phyloP scores from a whole-genome alignment of 2,888 invertebrate species.

The Brachycybe producta region DNA sequence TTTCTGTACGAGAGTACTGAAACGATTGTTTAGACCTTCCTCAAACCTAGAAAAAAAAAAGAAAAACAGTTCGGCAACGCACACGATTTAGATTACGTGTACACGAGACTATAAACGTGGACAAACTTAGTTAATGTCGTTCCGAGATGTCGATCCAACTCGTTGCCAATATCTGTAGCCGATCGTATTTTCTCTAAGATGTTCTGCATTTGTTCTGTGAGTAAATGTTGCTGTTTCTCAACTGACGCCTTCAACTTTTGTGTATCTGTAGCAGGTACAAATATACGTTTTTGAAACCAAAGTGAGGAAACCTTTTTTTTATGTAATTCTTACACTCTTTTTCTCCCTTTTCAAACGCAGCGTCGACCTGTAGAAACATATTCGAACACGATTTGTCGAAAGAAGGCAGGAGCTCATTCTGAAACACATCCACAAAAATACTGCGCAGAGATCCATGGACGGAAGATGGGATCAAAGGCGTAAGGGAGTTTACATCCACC shows the following conservation, averaged over 20 bases:
- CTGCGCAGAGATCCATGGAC: constrained; percentile 60
- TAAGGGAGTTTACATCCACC: no score
- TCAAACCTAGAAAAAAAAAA: constrained; percentile 28
- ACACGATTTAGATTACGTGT: neutral
- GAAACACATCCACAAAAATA: constrained; percentile 63
- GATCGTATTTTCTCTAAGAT: constrained; percentile 9
- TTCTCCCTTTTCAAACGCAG: constrained; percentile 73
- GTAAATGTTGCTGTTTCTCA: constrained; percentile 1
- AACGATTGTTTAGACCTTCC: constrained; percentile 29
- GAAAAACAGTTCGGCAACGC: no score
- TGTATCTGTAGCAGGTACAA: no score
- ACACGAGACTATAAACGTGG: no score
- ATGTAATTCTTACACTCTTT: constrained; percentile 62
- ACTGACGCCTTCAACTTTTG: neutral
- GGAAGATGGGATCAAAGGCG: constrained; percentile 50
- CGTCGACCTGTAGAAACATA: constrained; percentile 80
- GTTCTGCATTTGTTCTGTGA: constrained; percentile 8
- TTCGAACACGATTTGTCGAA: constrained; percentile 74
- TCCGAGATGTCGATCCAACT: constrained; percentile 1
- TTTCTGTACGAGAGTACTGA: constrained; percentile 29
- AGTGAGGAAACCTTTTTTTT: neutral
- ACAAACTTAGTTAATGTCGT: constrained; percentile 3
- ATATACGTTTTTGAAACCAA: neutral
- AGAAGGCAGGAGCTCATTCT: constrained; percentile 61
- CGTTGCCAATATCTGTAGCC: neutral